Evolutionary conservation across 2,888 invertebrate species (phyloP), one percentile per base, ranked within the genome.

Genomic region (Sepioteuthis lessoniana): DNA sequence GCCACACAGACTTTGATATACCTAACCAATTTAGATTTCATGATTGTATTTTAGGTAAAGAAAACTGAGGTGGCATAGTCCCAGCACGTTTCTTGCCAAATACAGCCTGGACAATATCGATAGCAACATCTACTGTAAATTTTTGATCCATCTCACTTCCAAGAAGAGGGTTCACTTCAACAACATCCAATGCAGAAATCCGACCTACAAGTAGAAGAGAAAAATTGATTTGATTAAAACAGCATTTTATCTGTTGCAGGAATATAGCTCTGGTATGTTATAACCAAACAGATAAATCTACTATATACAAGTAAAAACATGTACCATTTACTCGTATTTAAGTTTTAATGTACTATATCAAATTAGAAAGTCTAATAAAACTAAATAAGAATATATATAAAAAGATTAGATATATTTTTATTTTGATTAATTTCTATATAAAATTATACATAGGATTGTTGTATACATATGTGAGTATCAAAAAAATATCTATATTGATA

Each of bases 131-230:
- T 0, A 98, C 97, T 0, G 99, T 99, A 94, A 97, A 97, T 94
- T 98, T 97, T 0, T 98, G 98, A 96, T 98, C 98, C 0, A 97
- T 97, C 94, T 98, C 97, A 95, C 97, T 98, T 91, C 99, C 99
- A 90, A 99, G 97, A 21, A 98, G 97, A 0, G 99, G 99, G 98
- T 99, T 99, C 16, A 99, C 98, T 97, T 99, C 99, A 0, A 99
- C 99, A 93, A 99, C 97, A 97, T 99, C 99, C 95, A 99, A 97
- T 38, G 98, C 98, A 92, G 98, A 98, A 55, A 99, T 97, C 93
- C 98, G 98, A 42, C 97, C 97, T 97, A 94, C 0, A 95, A 94
- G 91, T 60, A 94, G 38, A 60, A 38, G 35, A 91, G 38, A 8
- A 31, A 76, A 16, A n/a, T 50, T 16, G 76, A 76, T n/a, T 76